Evolutionary conservation across 2,113 vertebrate genomes (phyloP).

Genomic region (Maccullochella peelii): DNA sequence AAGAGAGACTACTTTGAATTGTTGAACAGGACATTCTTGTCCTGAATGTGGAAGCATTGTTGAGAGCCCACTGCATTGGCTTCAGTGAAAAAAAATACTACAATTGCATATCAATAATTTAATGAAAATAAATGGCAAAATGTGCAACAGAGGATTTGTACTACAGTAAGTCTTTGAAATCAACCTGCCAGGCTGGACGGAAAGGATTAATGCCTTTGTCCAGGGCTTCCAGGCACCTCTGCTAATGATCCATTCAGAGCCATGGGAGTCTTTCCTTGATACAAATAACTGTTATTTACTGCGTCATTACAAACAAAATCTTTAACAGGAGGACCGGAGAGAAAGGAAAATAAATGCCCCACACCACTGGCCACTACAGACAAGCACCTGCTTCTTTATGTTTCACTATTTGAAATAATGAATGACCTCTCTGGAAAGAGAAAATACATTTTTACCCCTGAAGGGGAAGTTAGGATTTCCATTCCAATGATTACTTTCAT

Average conservation of each 20-base stretch:
- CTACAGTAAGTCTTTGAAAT: slow-evolving; percentile 53
- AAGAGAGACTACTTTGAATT: not conserved
- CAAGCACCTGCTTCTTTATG: not conserved
- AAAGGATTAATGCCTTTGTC: slow-evolving; percentile 53
- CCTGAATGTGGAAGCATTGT: not conserved
- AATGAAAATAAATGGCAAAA: slow-evolving; percentile 42
- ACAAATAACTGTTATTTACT: slow-evolving; percentile 72
- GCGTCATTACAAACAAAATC: slow-evolving; percentile 67
- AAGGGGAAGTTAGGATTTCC: not conserved
- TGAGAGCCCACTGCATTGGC: too few relatives aligned
- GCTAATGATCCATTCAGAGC: slow-evolving; percentile 65
- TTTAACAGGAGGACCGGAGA: slow-evolving; percentile 38
- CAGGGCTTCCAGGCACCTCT: slow-evolving; percentile 48
- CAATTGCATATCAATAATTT: slow-evolving; percentile 33
- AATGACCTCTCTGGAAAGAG: not conserved
- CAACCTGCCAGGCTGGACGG: slow-evolving; percentile 43
- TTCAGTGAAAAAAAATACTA: not conserved
- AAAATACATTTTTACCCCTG: not conserved
- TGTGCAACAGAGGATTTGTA: slow-evolving; percentile 34
- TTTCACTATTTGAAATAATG: not conserved
- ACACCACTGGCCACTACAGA: not conserved
- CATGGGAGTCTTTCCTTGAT: slow-evolving; percentile 57
- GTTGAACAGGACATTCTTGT: not conserved
- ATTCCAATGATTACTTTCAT: not conserved
- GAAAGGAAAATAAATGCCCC: slow-evolving; percentile 35